Base-by-base conservation (phyloP, 2,797 vertebrate genomes). In the Kryptolebias ocellatus region DNA sequence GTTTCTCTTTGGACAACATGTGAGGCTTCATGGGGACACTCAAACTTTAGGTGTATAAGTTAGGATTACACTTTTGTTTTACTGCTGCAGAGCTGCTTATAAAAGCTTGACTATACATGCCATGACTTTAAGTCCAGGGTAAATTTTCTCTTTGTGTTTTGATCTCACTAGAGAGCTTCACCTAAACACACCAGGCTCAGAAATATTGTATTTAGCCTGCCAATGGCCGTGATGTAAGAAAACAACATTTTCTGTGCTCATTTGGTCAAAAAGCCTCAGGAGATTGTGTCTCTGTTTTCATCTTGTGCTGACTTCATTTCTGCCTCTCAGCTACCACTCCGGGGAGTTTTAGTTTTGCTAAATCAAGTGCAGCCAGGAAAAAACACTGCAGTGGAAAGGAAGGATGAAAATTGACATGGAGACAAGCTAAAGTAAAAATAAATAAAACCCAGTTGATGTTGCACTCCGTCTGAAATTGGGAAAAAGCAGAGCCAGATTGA, bases 301-400 rank as follows among this genome's bases (percentile, higher is more conserved):
- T 80, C 71, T 51, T 9, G 42, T 47, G 53, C 29, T 67, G 44
- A 78, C 62, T 76, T 79, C n/a, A 63, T 70, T 59, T 64, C 66
- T 80, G 78, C 54, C 53, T 46, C 54, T 72, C 63, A 14, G 56
- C 60, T 53, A 37, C 55, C 58, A 54, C 80, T 75, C 61, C 27
- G 46, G 64, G 67, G 73, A 72, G 51, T 12, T 58, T 62, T 42
- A 3, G 1, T 11, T 57, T 55, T 53, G 49, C 76, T 70, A 39
- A 29, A 66, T 59, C 55, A 60, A 72, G 67, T 64, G 69, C 45
- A 64, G 55, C 68, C 67, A 63, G 57, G 53, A 80, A 77, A 77
- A 42, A 60, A 60, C 49, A 2, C 24, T 47, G 47, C n/a, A 24
- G 57, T 67, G 50, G 74, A 74, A 80, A 52, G 37, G 0, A 70